These are phyloP conservation scores for Anguilla japonica DNA, from an alignment of 2,113 vertebrate genomes.

Conservation along the genomic window DNA sequence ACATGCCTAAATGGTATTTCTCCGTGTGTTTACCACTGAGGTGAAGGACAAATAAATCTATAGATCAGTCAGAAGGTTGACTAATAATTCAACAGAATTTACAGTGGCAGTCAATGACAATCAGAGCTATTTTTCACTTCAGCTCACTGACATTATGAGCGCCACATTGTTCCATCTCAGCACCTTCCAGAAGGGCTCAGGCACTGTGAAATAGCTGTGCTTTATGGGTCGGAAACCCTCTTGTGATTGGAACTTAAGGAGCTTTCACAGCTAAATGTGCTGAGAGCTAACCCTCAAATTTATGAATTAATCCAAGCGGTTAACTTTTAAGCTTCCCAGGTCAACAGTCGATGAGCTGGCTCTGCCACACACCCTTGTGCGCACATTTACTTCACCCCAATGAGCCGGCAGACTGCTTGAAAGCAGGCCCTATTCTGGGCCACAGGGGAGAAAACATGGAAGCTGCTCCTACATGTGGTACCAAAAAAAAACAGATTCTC, in stretches of 20 bases:
- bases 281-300: slow-evolving; percentile 3
- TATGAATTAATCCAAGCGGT: slow-evolving; percentile 1
- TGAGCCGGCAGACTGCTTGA: too few relatives aligned
- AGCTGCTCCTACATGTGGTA: not conserved
- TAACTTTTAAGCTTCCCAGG: slow-evolving; percentile 2
- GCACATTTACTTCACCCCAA: not conserved
- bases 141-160: slow-evolving; percentile 4
- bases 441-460: not conserved
- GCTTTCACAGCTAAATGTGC: slow-evolving; percentile 22
- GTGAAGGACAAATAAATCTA: slow-evolving; percentile 38
- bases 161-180: slow-evolving; percentile 35
- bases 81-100: slow-evolving; percentile 46
- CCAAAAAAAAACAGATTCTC: not conserved
- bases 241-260: slow-evolving; percentile 20
- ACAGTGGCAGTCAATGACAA: slow-evolving; percentile 44
- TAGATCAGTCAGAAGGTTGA: slow-evolving; percentile 38
- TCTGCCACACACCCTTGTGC: not conserved
- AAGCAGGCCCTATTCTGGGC: not conserved
- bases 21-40: slow-evolving; percentile 29
- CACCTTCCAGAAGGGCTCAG: slow-evolving; percentile 30
- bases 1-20: slow-evolving; percentile 21
- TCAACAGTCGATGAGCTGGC: not conserved
- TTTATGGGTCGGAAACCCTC: slow-evolving; percentile 16
- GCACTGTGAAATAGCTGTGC: slow-evolving; percentile 34
- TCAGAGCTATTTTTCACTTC: slow-evolving; percentile 46